Evolutionary conservation across 2,113 vertebrate genomes (phyloP).

Genomic region (Podarcis muralis): DNA sequence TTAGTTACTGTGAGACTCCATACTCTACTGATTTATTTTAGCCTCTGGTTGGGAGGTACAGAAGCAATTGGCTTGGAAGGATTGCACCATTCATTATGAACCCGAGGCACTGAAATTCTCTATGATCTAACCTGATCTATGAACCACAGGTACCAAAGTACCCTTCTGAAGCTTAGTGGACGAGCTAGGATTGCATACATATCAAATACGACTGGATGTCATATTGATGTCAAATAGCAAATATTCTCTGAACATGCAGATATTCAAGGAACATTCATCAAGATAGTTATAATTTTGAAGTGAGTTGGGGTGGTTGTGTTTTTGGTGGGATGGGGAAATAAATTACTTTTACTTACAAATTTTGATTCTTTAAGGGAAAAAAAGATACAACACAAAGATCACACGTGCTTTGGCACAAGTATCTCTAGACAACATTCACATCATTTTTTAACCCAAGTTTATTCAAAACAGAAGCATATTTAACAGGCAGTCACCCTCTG

Average conservation of each 20-base stretch:
- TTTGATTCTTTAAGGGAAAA: neutral
- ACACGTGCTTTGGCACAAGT: neutral
- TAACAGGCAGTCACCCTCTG: neutral
- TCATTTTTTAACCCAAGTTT: constrained; percentile 7
- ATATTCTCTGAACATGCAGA: neutral
- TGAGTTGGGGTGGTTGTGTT: neutral
- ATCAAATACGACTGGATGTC: neutral
- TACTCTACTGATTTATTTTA: neutral
- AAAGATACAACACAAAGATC: neutral
- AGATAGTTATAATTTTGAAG: neutral
- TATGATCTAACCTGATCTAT: neutral
- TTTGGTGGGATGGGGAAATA: neutral
- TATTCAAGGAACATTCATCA: neutral
- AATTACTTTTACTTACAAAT: neutral
- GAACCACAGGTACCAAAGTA: neutral
- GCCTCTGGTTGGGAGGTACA: neutral
- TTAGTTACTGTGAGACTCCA: neutral
- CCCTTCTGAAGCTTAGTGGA: neutral
- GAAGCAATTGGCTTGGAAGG: neutral
- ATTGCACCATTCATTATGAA: neutral
- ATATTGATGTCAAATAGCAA: neutral
- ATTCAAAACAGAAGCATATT: constrained; percentile 10
- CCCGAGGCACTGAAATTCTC: neutral
- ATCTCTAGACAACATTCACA: neutral
- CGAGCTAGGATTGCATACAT: neutral